Percentiles rank a stretch among this genome's conserved stretches.
phyloP scores from a whole-genome alignment of 2,888 invertebrate species.

The Nasonovia ribisnigri region DNA sequence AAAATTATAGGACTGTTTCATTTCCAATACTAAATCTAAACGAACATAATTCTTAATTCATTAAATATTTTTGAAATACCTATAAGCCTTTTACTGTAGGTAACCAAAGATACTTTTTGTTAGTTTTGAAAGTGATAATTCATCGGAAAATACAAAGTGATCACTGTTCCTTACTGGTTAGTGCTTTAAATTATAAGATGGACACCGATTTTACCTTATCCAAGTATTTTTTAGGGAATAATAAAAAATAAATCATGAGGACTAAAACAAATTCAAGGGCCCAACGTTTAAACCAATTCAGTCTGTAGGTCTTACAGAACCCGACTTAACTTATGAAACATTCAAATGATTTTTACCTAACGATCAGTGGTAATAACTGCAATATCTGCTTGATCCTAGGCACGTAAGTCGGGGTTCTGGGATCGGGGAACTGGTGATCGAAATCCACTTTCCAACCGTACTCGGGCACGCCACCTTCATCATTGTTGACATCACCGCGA shows the following conservation, averaged over 20 bases:
- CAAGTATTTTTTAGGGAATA: neutral
- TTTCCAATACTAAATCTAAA: neutral
- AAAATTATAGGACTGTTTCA: too few species aligned
- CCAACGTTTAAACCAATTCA: neutral
- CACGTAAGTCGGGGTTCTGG: constrained; percentile 77
- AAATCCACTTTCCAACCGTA: constrained; percentile 82
- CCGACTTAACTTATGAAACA: neutral
- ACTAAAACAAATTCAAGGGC: too few species aligned
- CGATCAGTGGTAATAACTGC: constrained; percentile 78
- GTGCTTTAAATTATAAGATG: neutral
- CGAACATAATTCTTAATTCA: neutral
- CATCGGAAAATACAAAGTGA: neutral
- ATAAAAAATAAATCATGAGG: neutral
- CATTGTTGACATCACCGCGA: neutral
- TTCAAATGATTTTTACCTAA: constrained; percentile 74
- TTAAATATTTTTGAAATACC: neutral
- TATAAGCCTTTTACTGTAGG: neutral
- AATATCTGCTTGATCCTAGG: constrained; percentile 80
- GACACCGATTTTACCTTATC: neutral
- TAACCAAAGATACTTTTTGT: neutral
- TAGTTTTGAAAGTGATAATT: neutral
- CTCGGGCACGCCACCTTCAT: constrained; percentile 71
- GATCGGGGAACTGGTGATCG: constrained; percentile 82
- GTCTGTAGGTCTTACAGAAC: neutral
- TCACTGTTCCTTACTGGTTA: neutral